Percentiles rank a stretch among this genome's conserved stretches.
These are phyloP conservation scores for Zalophus californianus DNA, from an alignment of 2,797 vertebrate genomes.

Conservation along the genomic window DNA sequence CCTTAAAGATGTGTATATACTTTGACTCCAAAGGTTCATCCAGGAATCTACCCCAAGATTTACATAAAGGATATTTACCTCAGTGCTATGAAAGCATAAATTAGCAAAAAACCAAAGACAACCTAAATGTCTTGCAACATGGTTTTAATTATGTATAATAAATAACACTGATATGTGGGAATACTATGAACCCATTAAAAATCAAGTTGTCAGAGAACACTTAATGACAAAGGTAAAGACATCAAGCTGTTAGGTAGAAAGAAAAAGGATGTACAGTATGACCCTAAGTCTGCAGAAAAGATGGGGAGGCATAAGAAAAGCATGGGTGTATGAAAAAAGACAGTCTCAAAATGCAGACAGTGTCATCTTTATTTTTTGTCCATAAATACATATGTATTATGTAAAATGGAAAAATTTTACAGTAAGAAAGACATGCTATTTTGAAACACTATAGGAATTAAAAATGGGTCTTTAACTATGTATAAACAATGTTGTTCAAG, in stretches of 20 bases:
- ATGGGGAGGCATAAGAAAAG: neutral
- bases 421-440: slow-evolving; percentile 33
- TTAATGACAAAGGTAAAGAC: neutral
- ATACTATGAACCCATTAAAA: neutral
- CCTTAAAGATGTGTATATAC: neutral
- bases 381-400: no score
- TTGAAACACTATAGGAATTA: slow-evolving; percentile 54
- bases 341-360: neutral
- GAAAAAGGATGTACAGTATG: neutral
- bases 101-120: neutral
- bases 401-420: neutral
- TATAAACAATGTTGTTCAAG: neutral
- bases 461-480: neutral
- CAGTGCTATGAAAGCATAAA: neutral
- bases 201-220: neutral
- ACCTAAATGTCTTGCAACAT: neutral
- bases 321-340: neutral
- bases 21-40: neutral
- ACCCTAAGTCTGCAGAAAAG: neutral
- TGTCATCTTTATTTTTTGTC: neutral
- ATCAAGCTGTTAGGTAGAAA: neutral
- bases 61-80: neutral
- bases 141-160: slow-evolving; percentile 17
- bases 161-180: neutral
- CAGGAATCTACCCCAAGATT: neutral